These are phyloP conservation scores for Mythimna loreyi DNA, from an alignment of 2,888 invertebrate species.

Conservation along the genomic window DNA sequence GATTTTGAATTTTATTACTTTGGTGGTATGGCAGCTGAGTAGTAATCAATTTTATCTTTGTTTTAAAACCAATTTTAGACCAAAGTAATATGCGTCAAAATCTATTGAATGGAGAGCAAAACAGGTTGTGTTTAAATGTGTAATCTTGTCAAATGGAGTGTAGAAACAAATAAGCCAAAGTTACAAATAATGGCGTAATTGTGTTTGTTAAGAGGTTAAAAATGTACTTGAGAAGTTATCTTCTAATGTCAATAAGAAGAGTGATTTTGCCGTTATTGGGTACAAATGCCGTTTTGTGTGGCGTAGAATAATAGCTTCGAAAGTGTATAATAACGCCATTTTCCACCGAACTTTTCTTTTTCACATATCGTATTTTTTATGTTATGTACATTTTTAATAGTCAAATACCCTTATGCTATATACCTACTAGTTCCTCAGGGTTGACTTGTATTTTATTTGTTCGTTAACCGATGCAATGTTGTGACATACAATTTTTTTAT, in stretches of 20 bases:
- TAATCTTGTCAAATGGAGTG: no score
- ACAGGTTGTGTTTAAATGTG: no score
- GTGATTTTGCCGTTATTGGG: background rate
- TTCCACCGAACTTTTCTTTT: background rate
- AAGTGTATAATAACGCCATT: background rate
- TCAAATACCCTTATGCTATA: slow-evolving; percentile 10
- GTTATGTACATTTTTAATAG: background rate
- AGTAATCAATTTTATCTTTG: no score
- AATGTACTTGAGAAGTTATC: background rate
- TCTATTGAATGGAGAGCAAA: no score
- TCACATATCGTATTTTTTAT: background rate
- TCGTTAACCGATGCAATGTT: no score
- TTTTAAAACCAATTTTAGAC: no score
- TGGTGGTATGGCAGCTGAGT: no score
- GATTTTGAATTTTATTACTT: no score
- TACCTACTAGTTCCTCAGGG: slow-evolving; percentile 40
- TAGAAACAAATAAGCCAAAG: background rate
- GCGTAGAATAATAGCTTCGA: background rate
- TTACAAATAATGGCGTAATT: background rate
- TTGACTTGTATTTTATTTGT: slow-evolving; percentile 22
- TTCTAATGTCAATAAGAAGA: background rate
- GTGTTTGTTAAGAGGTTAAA: background rate
- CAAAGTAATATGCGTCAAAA: no score
- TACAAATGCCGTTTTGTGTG: background rate
- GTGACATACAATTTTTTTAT: background rate